phyloP scores from a whole-genome alignment of 1,140 invertebrate genomes.

The Pachyrhynchus sulphureomaculatus region DNA sequence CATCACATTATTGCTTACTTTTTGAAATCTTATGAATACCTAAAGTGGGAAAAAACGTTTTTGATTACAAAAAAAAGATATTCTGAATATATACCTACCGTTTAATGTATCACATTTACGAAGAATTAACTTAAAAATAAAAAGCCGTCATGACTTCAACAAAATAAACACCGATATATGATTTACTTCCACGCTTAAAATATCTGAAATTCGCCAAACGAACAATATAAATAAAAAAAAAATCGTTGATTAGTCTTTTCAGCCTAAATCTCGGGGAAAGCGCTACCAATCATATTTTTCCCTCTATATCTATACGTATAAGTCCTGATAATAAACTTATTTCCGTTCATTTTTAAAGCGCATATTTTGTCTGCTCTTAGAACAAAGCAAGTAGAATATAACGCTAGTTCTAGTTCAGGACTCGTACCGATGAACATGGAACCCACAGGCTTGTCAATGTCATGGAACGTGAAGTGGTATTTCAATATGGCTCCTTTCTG shows the following conservation, averaged over 20 bases:
- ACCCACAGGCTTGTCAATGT: constrained; percentile 73
- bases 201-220: too few species aligned
- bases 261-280: constrained; percentile 71
- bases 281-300: constrained; percentile 76
- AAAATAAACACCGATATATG: too few species aligned
- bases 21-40: too few species aligned
- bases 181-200: too few species aligned
- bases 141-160: too few species aligned
- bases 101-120: too few species aligned
- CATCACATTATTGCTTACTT: too few species aligned
- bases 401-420: constrained; percentile 88
- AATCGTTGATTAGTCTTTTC: background rate
- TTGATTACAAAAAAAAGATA: too few species aligned
- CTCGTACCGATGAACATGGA: constrained; percentile 87
- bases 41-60: too few species aligned
- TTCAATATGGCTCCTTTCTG: constrained; percentile 81
- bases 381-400: constrained; percentile 85
- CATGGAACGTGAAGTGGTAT: constrained; percentile 72
- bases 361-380: constrained; percentile 70
- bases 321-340: constrained; percentile 70
- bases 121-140: too few species aligned
- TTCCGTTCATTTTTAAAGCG: constrained; percentile 68
- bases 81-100: too few species aligned
- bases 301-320: constrained; percentile 72
- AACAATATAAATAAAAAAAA: too few species aligned